Percentiles rank a stretch among this genome's conserved stretches.
These are phyloP conservation scores for Cephus pygmeus DNA, from an alignment of 2,888 invertebrate genomes.

Conservation along the genomic window DNA sequence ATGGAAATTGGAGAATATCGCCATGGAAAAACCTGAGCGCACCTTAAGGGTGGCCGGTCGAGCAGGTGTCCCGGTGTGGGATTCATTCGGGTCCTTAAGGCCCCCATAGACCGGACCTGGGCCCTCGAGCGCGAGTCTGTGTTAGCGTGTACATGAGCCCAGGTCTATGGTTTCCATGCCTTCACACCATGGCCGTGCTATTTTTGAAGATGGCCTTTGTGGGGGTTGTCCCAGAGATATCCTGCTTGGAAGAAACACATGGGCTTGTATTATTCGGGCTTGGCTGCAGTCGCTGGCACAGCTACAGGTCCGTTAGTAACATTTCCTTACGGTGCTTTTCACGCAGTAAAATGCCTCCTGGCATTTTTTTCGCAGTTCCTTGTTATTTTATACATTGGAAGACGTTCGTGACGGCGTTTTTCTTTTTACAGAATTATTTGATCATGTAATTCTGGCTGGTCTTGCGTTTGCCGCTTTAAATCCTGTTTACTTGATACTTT, in stretches of 20 bases:
- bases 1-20: background rate
- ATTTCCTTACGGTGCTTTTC: background rate
- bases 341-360: background rate
- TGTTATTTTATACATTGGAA: background rate
- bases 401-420: background rate
- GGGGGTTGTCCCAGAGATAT: constrained; percentile 42
- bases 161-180: constrained; percentile 29
- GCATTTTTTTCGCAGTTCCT: background rate
- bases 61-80: constrained; percentile 28
- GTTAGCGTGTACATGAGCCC: constrained; percentile 10
- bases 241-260: constrained; percentile 38
- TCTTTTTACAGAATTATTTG: background rate
- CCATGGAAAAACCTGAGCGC: constrained; percentile 18
- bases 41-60: constrained; percentile 21
- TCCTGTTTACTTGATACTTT: background rate
- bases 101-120: constrained; percentile 10
- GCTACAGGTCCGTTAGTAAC: background rate
- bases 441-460: background rate
- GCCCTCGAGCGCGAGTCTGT: constrained; percentile 17
- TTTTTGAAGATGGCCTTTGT: constrained; percentile 38
- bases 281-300: constrained; percentile 31
- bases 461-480: background rate
- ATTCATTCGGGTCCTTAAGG: constrained; percentile 19
- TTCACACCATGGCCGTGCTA: constrained; percentile 24
- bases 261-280: constrained; percentile 35